These are phyloP conservation scores for Amblyjoppa fuscipennis DNA, from an alignment of 2,888 invertebrate genomes.

Conservation along the genomic window DNA sequence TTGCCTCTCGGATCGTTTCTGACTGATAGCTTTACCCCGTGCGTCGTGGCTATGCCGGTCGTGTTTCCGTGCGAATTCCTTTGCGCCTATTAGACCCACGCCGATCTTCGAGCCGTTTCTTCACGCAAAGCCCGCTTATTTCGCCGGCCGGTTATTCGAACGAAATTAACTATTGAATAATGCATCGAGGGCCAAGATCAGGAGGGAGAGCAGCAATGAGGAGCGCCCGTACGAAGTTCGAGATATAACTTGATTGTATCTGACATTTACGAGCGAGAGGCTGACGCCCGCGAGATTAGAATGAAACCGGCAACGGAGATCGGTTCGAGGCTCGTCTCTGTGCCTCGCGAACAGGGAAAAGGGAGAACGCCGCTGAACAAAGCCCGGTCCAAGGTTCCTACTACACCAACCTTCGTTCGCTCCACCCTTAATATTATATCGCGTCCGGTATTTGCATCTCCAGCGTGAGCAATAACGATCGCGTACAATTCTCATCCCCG, in stretches of 20 bases:
- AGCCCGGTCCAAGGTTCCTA: not conserved
- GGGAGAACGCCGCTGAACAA: not conserved
- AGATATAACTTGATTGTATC: conserved; percentile 81
- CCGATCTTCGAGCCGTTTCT: conserved; percentile 46
- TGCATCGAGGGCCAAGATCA: conserved; percentile 76
- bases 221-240: conserved; percentile 70
- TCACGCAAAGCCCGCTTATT: conserved; percentile 56
- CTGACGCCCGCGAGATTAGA: conserved; percentile 66
- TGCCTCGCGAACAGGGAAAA: not conserved
- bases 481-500: conserved; percentile 67
- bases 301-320: conserved; percentile 62
- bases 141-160: conserved; percentile 78
- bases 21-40: conserved; percentile 27
- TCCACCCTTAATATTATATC: conserved; percentile 72
- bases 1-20: conserved; percentile 3
- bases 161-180: conserved; percentile 81
- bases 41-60: conserved; percentile 19
- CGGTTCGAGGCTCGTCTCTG: conserved; percentile 49
- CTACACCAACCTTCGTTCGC: conserved; percentile 52
- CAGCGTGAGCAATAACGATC: conserved; percentile 75
- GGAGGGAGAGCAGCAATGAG: conserved; percentile 60
- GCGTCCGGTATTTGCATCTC: conserved; percentile 75
- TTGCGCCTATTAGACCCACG: conserved; percentile 45
- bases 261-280: conserved; percentile 79
- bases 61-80: conserved; percentile 45